Conservation (phyloP, 2,797 vertebrate genomes). For the Thripadectes ignobilis region DNA sequence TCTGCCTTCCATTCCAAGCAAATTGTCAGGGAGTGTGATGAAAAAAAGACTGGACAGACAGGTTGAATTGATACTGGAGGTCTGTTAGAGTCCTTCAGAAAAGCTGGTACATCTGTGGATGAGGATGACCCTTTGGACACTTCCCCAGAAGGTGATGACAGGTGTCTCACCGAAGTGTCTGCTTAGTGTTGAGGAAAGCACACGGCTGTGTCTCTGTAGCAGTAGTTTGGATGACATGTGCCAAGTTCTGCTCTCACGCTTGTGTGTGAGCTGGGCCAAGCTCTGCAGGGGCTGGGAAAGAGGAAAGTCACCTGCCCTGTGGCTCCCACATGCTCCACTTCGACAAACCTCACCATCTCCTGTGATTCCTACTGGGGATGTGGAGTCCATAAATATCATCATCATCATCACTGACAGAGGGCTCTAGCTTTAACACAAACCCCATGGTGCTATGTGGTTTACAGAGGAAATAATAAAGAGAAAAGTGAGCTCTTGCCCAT, state of each 20-base stretch:
- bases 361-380: not conserved
- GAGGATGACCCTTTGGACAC: not conserved
- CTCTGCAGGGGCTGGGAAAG: not conserved
- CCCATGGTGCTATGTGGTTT: not conserved
- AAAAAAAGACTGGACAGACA: not conserved
- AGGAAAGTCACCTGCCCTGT: not conserved
- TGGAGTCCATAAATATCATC: not conserved
- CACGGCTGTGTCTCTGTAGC: not conserved
- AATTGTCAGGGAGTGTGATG: not conserved
- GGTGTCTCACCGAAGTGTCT: not conserved
- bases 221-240: accelerated
- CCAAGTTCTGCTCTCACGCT: not conserved
- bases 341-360: not conserved
- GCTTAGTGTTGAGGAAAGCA: not conserved
- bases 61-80: not conserved
- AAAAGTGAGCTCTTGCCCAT: not conserved
- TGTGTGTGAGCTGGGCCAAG: accelerated
- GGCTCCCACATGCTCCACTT: not conserved
- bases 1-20: not conserved
- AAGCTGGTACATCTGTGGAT: not conserved
- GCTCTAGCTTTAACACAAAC: not conserved
- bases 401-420: not conserved
- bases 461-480: not conserved
- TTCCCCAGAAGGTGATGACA: not conserved
- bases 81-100: not conserved